A percentile compares a stretch with the other conserved stretches of the same genome.
Conservation (phyloP, 2,113 vertebrate species). For the Castor canadensis region DNA sequence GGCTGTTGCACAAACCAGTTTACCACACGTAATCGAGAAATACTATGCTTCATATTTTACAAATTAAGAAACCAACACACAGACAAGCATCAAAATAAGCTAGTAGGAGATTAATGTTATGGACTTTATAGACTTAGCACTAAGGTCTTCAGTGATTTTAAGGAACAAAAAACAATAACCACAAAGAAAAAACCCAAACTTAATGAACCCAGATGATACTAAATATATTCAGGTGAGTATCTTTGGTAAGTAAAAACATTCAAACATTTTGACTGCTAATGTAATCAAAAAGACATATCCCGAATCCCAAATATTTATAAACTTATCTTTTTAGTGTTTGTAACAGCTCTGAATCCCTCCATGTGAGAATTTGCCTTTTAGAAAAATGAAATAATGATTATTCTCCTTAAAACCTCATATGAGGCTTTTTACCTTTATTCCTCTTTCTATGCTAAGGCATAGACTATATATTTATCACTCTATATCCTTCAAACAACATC, state of each 20-base stretch:
- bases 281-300: background rate
- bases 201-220: background rate
- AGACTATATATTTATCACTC: background rate
- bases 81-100: background rate
- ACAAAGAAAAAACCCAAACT: background rate
- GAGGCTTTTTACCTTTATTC: background rate
- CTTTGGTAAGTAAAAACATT: background rate
- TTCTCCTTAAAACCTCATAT: background rate
- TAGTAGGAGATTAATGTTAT: background rate
- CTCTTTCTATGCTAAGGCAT: background rate
- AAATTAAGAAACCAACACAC: conserved; percentile 16
- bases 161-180: background rate
- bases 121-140: background rate
- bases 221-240: background rate
- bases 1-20: background rate
- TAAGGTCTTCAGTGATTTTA: background rate
- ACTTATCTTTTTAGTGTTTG: background rate
- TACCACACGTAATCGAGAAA: background rate
- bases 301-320: background rate
- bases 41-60: background rate
- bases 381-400: background rate
- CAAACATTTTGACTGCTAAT: background rate
- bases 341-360: background rate
- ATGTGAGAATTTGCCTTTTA: background rate
- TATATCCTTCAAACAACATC: background rate